phyloP scores from a whole-genome alignment of 2,888 invertebrate species.

The Coelopa pilipes region DNA sequence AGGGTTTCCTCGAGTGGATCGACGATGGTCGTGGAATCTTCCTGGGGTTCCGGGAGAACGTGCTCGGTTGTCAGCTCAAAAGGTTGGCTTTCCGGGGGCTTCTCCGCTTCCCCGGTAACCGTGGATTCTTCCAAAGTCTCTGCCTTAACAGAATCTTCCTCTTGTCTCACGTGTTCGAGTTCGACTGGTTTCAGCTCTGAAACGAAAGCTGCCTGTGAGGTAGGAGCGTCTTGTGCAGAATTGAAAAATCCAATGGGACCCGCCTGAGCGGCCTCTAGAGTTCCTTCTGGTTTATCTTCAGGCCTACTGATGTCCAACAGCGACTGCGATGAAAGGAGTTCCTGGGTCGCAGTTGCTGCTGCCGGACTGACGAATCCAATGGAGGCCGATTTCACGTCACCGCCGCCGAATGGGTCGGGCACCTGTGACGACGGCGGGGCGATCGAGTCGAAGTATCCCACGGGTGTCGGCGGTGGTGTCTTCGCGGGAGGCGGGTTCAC shows the following conservation, averaged over 20 bases:
- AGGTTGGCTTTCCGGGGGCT: background rate
- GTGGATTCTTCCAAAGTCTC: background rate
- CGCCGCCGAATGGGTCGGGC: too few relatives aligned
- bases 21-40: too few relatives aligned
- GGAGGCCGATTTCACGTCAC: too few relatives aligned
- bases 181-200: background rate
- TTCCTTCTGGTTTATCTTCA: background rate
- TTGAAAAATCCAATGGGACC: slow-evolving; percentile 4
- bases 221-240: background rate
- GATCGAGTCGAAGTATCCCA: too few relatives aligned
- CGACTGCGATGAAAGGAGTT: too few relatives aligned
- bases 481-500: background rate
- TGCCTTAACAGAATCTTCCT: background rate
- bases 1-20: slow-evolving; percentile 39
- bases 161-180: background rate
- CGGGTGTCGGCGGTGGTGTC: background rate
- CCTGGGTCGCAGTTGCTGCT: too few relatives aligned
- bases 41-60: slow-evolving; percentile 39
- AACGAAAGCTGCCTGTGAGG: background rate
- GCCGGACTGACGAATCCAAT: too few relatives aligned
- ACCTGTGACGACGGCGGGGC: too few relatives aligned
- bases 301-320: background rate
- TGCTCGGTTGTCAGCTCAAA: slow-evolving; percentile 47
- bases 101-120: background rate
- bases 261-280: background rate